These are phyloP conservation scores for Ophiodon elongatus DNA, from an alignment of 2,113 vertebrate genomes.

Conservation along the genomic window DNA sequence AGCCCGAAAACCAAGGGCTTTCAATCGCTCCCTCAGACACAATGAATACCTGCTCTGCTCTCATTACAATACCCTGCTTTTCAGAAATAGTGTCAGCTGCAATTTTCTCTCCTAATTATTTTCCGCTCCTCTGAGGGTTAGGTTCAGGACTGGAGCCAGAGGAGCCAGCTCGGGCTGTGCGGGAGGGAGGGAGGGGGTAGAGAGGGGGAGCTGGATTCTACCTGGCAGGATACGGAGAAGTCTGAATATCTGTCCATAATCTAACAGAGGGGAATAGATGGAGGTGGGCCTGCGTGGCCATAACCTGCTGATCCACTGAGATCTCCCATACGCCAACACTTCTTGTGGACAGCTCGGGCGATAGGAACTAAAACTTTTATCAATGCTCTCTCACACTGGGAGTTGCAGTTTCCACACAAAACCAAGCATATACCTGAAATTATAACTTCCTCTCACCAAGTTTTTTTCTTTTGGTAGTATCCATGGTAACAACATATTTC, in stretches of 20 bases:
- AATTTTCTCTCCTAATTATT: constrained; percentile 89
- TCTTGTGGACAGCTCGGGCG: neutral
- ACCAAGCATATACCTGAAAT: constrained; percentile 43
- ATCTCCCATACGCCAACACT: neutral
- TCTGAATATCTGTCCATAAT: constrained; percentile 61
- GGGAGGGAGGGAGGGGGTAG: constrained; percentile 36
- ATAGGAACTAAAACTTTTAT: constrained; percentile 36
- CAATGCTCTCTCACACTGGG: constrained; percentile 10
- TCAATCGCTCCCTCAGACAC: constrained; percentile 79
- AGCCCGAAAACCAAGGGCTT: constrained; percentile 72
- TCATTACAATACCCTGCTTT: constrained; percentile 87
- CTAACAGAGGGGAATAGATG: constrained; percentile 44
- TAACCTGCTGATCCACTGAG: constrained; percentile 1
- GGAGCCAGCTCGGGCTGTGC: constrained; percentile 66
- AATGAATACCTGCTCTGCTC: constrained; percentile 86
- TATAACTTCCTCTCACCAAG: constrained; percentile 44
- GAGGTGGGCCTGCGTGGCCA: constrained; percentile 9
- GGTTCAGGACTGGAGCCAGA: constrained; percentile 84
- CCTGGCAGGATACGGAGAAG: constrained; percentile 49
- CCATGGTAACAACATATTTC: constrained; percentile 74
- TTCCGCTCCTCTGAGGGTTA: constrained; percentile 83
- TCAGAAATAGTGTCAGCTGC: constrained; percentile 87
- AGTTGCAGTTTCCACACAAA: constrained; percentile 31
- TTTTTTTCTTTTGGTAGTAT: constrained; percentile 72
- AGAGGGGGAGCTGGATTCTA: constrained; percentile 65